Conservation (phyloP, 2,888 invertebrate genomes). For the Epinotia brunnichana region DNA sequence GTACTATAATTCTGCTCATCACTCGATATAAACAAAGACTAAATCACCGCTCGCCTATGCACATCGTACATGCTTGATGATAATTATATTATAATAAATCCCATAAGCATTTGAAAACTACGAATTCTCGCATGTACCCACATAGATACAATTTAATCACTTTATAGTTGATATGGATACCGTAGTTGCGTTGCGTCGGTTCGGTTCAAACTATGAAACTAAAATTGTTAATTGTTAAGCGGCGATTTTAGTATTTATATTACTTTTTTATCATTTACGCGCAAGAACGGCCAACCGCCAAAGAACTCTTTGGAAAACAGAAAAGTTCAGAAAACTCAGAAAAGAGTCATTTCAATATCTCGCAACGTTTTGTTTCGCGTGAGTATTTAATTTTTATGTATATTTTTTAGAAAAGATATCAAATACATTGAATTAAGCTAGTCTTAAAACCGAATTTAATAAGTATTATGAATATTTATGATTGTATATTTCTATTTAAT, state of each 20-base stretch:
- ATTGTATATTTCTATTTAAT: background rate
- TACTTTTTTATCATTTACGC: background rate
- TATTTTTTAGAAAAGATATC: background rate
- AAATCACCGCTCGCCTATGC: background rate
- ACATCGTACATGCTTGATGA: slow-evolving; percentile 6
- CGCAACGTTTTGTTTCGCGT: slow-evolving; percentile 8
- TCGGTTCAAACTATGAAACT: too few relatives aligned
- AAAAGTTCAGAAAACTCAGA: background rate
- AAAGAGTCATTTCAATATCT: slow-evolving; percentile 16
- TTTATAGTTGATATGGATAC: too few relatives aligned
- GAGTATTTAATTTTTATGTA: background rate
- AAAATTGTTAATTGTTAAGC: too few relatives aligned
- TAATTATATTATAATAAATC: background rate
- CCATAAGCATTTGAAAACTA: background rate
- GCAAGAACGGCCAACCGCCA: background rate
- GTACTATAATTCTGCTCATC: background rate
- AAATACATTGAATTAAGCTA: too few relatives aligned
- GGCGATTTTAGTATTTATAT: background rate
- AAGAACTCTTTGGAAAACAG: too few relatives aligned
- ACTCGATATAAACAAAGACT: too few relatives aligned
- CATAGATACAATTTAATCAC: too few relatives aligned
- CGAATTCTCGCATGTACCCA: background rate
- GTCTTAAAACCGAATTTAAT: too few relatives aligned
- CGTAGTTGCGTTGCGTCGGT: background rate
- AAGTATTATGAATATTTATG: too few relatives aligned